A percentile compares a stretch with the other conserved stretches of the same genome.
These are phyloP conservation scores for Catharus fuscescens DNA, from an alignment of 2,113 vertebrate species.

Conservation along the genomic window DNA sequence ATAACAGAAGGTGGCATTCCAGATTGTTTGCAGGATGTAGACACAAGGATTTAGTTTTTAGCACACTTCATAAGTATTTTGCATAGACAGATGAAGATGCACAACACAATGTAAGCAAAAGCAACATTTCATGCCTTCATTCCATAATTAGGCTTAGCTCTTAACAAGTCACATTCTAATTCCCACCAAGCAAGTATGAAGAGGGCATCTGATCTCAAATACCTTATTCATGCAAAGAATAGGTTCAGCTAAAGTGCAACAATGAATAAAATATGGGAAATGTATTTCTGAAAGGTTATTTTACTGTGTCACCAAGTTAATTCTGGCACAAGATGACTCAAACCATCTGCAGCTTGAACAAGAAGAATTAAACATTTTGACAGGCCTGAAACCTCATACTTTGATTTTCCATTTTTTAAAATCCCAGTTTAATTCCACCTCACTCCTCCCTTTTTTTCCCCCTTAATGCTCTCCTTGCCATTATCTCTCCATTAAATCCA, in stretches of 20 bases:
- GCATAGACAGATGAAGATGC: constrained; percentile 49
- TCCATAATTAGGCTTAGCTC: constrained; percentile 54
- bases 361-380: constrained; percentile 74
- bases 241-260: constrained; percentile 73
- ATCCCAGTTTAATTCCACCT: constrained; percentile 50
- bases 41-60: constrained; percentile 57
- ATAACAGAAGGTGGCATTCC: constrained; percentile 53
- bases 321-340: constrained; percentile 74
- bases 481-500: constrained; percentile 47
- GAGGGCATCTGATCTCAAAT: constrained; percentile 62
- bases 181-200: constrained; percentile 55
- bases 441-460: not conserved
- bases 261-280: constrained; percentile 75
- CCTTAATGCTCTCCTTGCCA: not conserved
- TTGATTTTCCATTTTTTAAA: constrained; percentile 65
- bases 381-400: constrained; percentile 67
- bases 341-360: constrained; percentile 72
- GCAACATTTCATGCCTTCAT: constrained; percentile 49
- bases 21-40: constrained; percentile 53
- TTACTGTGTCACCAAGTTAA: constrained; percentile 72
- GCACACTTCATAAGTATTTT: constrained; percentile 31
- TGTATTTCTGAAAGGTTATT: constrained; percentile 73
- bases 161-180: constrained; percentile 64
- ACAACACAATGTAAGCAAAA: constrained; percentile 43
- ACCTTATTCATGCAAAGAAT: constrained; percentile 73